Evolutionary conservation across 2,113 vertebrate genomes (phyloP).

Genomic region (Chaetodon auriga): DNA sequence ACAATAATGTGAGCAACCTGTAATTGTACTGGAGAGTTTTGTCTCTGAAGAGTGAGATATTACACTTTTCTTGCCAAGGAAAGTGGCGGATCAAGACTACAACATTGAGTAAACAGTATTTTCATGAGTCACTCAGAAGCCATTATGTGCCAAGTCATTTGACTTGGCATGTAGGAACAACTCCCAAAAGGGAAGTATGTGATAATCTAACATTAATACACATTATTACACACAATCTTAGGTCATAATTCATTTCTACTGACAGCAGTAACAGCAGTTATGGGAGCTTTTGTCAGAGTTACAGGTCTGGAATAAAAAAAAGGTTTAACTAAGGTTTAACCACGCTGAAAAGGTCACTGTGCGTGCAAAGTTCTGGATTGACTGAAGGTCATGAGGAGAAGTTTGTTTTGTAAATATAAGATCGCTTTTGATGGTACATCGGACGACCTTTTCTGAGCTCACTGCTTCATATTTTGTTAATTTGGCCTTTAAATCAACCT

Average conservation of each 20-base stretch:
- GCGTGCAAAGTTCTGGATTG: not conserved
- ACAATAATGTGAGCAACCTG: slow-evolving; percentile 25
- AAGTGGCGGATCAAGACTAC: slow-evolving; percentile 10
- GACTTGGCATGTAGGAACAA: not conserved
- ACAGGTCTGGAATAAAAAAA: not conserved
- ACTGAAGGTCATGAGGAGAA: not conserved
- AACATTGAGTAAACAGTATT: not conserved
- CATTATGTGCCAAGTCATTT: not conserved
- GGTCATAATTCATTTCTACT: not conserved
- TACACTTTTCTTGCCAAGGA: slow-evolving; percentile 25
- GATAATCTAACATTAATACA: not conserved
- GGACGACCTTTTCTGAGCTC: not conserved
- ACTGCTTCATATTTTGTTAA: slow-evolving; percentile 20
- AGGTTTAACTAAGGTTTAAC: not conserved
- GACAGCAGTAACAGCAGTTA: slow-evolving; percentile 9
- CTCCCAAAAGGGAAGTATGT: not conserved
- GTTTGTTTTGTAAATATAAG: slow-evolving; percentile 1
- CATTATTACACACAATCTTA: not conserved
- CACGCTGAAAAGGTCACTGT: slow-evolving; percentile 15
- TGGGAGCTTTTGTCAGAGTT: not conserved
- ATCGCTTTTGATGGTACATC: slow-evolving; percentile 7
- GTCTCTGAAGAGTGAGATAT: slow-evolving; percentile 1
- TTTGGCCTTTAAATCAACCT: not conserved
- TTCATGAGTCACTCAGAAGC: not conserved
- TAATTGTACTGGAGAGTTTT: slow-evolving; percentile 10